These are phyloP conservation scores for Drosophila mayri DNA, from an alignment of 1,140 invertebrate species.

Conservation along the genomic window DNA sequence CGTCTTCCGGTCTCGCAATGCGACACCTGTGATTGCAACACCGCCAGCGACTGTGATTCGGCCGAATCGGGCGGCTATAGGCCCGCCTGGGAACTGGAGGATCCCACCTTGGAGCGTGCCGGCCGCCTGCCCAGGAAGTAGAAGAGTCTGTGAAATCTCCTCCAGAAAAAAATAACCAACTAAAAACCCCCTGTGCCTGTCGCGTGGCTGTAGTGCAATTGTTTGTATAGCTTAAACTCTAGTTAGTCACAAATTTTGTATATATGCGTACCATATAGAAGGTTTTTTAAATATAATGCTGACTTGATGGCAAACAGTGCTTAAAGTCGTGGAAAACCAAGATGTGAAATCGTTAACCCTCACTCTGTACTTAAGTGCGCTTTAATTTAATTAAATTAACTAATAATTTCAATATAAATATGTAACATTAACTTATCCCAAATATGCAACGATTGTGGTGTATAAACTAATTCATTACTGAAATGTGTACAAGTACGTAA, in stretches of 20 bases:
- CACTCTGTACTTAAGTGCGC: slow-evolving; percentile 1
- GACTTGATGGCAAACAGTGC: slow-evolving; percentile 4
- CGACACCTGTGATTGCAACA: slow-evolving; percentile 56
- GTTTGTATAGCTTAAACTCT: slow-evolving; percentile 19
- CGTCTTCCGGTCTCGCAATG: slow-evolving; percentile 85
- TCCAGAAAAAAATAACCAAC: background rate
- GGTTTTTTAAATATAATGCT: slow-evolving; percentile 12
- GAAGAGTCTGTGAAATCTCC: slow-evolving; percentile 2
- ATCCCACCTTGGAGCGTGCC: slow-evolving; percentile 90
- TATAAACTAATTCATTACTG: background rate
- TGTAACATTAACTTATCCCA: background rate
- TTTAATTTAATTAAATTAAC: background rate
- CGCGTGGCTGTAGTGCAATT: slow-evolving; percentile 19
- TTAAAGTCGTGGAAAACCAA: background rate
- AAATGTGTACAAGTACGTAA: no score
- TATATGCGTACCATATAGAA: slow-evolving; percentile 10
- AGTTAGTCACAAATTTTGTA: slow-evolving; percentile 37
- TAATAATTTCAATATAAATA: background rate
- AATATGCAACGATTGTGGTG: background rate
- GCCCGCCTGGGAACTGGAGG: slow-evolving; percentile 92
- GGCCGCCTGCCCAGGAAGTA: slow-evolving; percentile 86
- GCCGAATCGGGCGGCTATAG: slow-evolving; percentile 85
- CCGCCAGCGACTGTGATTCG: slow-evolving; percentile 56
- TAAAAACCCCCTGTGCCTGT: slow-evolving; percentile 4
- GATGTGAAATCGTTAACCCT: background rate